These are phyloP conservation scores for Cyprinus carpio DNA, from an alignment of 2,113 vertebrate species.

Conservation along the genomic window DNA sequence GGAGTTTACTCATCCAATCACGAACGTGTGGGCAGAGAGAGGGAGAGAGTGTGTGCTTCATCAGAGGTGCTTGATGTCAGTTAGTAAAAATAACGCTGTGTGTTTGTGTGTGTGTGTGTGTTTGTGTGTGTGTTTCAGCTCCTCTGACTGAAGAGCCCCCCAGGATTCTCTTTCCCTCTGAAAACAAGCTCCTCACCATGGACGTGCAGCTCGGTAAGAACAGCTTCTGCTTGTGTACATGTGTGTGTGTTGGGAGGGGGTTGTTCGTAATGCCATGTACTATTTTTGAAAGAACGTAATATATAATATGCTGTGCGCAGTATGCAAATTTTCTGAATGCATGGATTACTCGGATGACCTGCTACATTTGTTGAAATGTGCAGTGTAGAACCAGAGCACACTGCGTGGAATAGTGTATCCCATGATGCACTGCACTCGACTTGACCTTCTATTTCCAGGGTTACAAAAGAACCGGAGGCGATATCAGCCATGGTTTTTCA, in stretches of 20 bases:
- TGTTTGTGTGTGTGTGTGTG: background rate
- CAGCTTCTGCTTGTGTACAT: background rate
- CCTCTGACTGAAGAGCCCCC: conserved; percentile 69
- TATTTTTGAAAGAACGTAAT: background rate
- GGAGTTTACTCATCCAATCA: conserved; percentile 47
- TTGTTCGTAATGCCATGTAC: background rate
- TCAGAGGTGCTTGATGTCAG: conserved; percentile 41
- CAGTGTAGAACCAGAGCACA: background rate
- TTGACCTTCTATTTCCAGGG: conserved; percentile 26
- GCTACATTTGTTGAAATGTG: background rate
- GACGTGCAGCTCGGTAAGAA: conserved; percentile 59
- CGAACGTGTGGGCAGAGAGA: conserved; percentile 34
- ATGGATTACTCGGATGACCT: conserved; percentile 12
- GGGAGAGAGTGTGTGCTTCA: conserved; percentile 27
- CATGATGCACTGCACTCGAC: conserved; percentile 16
- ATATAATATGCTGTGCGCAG: background rate
- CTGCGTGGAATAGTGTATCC: conserved; percentile 18
- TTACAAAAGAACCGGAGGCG: background rate
- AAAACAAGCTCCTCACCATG: conserved; percentile 57
- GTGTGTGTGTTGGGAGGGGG: background rate
- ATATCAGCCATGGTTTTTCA: conserved; percentile 10
- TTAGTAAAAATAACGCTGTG: conserved; percentile 34
- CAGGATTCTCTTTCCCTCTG: conserved; percentile 60
- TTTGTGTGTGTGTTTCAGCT: conserved; percentile 63
- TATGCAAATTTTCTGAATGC: conserved; percentile 3